phyloP scores from a whole-genome alignment of 2,797 vertebrate species.

The Bucorvus abyssinicus region DNA sequence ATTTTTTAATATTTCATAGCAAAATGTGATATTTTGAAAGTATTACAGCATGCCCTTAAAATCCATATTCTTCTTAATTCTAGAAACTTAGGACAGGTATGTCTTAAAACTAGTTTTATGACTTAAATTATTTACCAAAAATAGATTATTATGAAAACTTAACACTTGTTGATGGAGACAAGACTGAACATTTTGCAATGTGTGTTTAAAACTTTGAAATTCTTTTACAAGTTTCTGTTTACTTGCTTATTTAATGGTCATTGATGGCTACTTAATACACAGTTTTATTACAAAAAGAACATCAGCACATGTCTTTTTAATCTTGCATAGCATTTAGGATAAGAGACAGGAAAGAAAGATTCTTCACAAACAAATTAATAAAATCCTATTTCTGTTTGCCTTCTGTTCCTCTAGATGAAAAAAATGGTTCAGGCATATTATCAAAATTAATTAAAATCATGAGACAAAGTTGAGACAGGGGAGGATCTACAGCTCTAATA shows the following conservation, averaged over 20 bases:
- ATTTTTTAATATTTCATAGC: not conserved
- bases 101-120: not conserved
- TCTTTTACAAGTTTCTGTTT: not conserved
- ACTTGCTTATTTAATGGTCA: slow-evolving; percentile 10
- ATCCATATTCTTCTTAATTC: not conserved
- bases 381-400: slow-evolving; percentile 49
- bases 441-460: slow-evolving; percentile 48
- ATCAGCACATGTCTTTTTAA: slow-evolving; percentile 2
- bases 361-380: slow-evolving; percentile 40
- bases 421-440: not conserved
- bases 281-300: slow-evolving; percentile 13
- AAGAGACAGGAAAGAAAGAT: slow-evolving; percentile 31
- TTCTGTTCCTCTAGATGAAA: slow-evolving; percentile 39
- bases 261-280: not conserved
- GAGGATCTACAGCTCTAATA: not conserved
- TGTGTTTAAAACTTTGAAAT: not conserved
- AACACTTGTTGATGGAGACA: not conserved
- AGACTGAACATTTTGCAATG: not conserved
- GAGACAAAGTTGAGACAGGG: not conserved
- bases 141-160: not conserved
- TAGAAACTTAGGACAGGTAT: not conserved
- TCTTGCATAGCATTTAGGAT: not conserved
- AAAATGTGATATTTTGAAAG: not conserved
- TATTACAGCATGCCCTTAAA: not conserved
- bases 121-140: not conserved